Evolutionary conservation across 64 coral and sea anemone species (phyloP).

Genomic region (Dendronephthya gigantea): DNA sequence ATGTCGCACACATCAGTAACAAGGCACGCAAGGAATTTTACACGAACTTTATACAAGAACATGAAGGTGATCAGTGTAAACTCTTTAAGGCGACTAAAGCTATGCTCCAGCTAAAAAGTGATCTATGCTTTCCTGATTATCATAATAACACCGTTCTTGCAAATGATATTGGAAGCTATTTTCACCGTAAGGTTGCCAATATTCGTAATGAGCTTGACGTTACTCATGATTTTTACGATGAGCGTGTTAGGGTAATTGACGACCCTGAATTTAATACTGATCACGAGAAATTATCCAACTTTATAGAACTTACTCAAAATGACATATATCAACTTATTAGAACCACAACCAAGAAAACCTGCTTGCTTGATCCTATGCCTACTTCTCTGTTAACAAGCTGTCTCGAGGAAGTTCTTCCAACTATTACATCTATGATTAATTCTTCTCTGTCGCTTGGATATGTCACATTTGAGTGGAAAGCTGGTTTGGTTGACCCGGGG

Average conservation of each 20-base stretch:
- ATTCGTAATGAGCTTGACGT: slow-evolving; percentile 23
- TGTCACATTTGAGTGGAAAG: slow-evolving; percentile 30
- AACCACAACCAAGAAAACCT: slow-evolving; percentile 22
- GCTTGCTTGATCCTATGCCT: slow-evolving; percentile 26
- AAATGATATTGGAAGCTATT: slow-evolving; percentile 29
- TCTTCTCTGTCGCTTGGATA: neutral
- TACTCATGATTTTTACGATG: neutral
- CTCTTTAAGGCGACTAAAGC: slow-evolving; percentile 23
- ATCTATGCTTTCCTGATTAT: slow-evolving; percentile 25
- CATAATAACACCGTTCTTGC: slow-evolving; percentile 27
- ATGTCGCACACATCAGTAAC: slow-evolving; percentile 14
- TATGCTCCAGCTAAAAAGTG: neutral
- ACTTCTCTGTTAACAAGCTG: slow-evolving; percentile 15
- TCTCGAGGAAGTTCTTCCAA: slow-evolving; percentile 30
- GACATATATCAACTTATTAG: slow-evolving; percentile 17
- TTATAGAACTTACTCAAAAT: slow-evolving; percentile 29
- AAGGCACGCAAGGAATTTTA: slow-evolving; percentile 11
- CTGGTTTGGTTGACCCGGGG: neutral
- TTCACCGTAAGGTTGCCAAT: slow-evolving; percentile 21
- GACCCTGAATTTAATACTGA: neutral
- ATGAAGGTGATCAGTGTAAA: slow-evolving; percentile 19
- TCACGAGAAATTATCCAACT: neutral
- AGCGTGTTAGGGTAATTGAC: neutral
- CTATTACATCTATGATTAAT: slow-evolving; percentile 37
- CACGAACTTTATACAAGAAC: slow-evolving; percentile 13